Conservation (phyloP, 2,113 vertebrate species). For the Spea bombifrons region DNA sequence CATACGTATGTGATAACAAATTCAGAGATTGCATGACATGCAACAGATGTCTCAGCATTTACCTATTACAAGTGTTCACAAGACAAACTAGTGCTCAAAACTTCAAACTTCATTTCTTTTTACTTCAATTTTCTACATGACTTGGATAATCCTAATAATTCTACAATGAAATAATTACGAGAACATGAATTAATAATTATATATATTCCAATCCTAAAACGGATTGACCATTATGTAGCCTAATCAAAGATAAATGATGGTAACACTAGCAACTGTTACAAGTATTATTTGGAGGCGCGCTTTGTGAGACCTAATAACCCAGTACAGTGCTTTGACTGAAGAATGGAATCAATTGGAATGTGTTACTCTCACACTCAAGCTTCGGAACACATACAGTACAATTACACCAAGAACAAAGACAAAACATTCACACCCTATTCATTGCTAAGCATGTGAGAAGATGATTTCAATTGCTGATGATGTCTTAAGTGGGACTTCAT, state of each 20-base stretch:
- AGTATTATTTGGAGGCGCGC: background rate
- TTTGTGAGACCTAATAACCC: background rate
- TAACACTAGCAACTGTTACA: background rate
- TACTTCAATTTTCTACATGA: no score
- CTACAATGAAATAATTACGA: no score
- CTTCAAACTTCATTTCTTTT: no score
- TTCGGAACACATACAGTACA: slow-evolving; percentile 20
- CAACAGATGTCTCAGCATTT: no score
- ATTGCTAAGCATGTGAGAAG: slow-evolving; percentile 21
- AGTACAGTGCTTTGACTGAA: background rate
- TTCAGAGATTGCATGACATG: no score
- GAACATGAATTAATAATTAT: no score
- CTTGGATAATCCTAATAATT: no score
- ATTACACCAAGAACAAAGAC: slow-evolving; percentile 29
- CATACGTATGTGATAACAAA: no score
- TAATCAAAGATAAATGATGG: background rate
- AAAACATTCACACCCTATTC: slow-evolving; percentile 23
- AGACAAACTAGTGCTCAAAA: no score
- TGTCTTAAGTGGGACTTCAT: slow-evolving; percentile 13
- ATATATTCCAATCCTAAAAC: no score
- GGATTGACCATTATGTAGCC: no score
- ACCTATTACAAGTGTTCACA: no score
- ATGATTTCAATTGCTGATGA: slow-evolving; percentile 10
- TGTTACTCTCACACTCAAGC: slow-evolving; percentile 1
- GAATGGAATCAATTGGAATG: background rate